A percentile compares a stretch with the other conserved stretches of the same genome.
Evolutionary conservation across 2,888 invertebrate species (phyloP).

Genomic region (Geophilus truncorum): DNA sequence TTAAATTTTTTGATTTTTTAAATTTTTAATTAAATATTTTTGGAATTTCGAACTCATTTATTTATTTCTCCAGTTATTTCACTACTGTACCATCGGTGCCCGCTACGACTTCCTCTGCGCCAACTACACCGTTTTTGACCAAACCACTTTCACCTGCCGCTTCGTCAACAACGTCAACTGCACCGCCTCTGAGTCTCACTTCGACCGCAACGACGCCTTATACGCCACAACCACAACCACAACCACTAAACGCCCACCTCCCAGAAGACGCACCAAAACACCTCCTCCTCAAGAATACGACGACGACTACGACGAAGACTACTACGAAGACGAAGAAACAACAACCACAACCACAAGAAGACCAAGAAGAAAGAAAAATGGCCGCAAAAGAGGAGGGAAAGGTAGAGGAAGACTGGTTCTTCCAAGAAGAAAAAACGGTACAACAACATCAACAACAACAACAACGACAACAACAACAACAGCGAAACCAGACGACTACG

Average conservation of each 20-base stretch:
- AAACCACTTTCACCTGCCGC: constrained; percentile 89
- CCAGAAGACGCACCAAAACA: constrained; percentile 28
- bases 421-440: constrained; percentile 29
- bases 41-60: too few species aligned
- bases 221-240: constrained; percentile 69
- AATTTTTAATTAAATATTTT: too few species aligned
- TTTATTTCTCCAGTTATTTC: constrained; percentile 76
- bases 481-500: constrained; percentile 43
- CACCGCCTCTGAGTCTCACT: constrained; percentile 75
- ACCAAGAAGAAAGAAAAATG: constrained; percentile 40
- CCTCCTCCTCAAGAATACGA: constrained; percentile 53
- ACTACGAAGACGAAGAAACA: constrained; percentile 44
- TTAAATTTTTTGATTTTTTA: too few species aligned
- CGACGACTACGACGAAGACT: constrained; percentile 63
- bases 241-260: constrained; percentile 13
- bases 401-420: constrained; percentile 31
- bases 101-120: constrained; percentile 89
- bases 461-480: constrained; percentile 45
- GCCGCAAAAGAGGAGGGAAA: constrained; percentile 34
- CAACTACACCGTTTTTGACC: constrained; percentile 91
- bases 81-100: constrained; percentile 80
- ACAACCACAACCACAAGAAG: constrained; percentile 35
- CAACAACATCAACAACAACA: constrained; percentile 48
- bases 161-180: constrained; percentile 90
- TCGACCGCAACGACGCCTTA: constrained; percentile 77